Conservation (phyloP, 2,888 invertebrate species). For the Aricia artaxerxes region DNA sequence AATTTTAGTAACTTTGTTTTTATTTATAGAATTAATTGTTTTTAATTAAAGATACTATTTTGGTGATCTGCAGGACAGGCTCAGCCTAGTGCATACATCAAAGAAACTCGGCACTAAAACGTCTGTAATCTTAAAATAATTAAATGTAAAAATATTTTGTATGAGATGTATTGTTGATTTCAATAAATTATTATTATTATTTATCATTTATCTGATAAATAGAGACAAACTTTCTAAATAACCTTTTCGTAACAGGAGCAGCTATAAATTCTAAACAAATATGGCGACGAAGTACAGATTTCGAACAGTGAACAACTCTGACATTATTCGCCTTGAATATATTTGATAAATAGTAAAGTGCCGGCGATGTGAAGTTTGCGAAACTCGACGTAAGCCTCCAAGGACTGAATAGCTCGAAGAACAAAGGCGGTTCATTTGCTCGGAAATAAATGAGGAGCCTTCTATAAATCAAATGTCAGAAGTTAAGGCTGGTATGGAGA, state of each 20-base stretch:
- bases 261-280: conserved; percentile 2
- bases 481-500: conserved; percentile 65
- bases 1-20: no score
- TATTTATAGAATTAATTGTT: no score
- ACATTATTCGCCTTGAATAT: conserved; percentile 47
- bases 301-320: conserved; percentile 2
- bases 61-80: no score
- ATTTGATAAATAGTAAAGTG: conserved; percentile 67
- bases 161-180: no score
- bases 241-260: background rate
- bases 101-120: no score
- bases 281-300: conserved; percentile 19
- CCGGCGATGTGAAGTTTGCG: conserved; percentile 64
- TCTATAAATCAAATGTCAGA: conserved; percentile 71
- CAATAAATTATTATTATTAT: no score
- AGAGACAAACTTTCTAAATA: background rate
- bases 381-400: conserved; percentile 67
- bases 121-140: no score
- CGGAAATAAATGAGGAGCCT: conserved; percentile 69
- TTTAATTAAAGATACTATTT: no score
- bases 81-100: no score
- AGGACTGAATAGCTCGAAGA: conserved; percentile 64
- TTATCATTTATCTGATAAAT: no score
- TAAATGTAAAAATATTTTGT: no score
- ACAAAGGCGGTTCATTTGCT: conserved; percentile 75